phyloP scores from a whole-genome alignment of 2,888 invertebrate species.

The Drosophila nigricruria region DNA sequence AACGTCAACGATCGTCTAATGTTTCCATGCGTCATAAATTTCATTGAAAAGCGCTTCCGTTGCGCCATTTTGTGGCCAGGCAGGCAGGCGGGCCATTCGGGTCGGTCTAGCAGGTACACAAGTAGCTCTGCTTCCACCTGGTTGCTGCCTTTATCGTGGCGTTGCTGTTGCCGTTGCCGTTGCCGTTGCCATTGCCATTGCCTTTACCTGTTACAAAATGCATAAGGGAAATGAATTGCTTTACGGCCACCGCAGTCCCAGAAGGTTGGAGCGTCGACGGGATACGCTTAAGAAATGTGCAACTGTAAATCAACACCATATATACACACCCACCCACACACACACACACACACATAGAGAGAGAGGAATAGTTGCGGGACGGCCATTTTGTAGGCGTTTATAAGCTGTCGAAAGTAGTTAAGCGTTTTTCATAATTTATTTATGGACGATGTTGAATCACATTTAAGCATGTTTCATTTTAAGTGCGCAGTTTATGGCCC shows the following conservation, averaged over 20 bases:
- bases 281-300: slow-evolving; percentile 72
- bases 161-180: slow-evolving; percentile 14
- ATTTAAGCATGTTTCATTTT: slow-evolving; percentile 80
- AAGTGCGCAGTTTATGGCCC: slow-evolving; percentile 79
- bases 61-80: slow-evolving; percentile 69
- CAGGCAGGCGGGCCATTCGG: slow-evolving; percentile 15
- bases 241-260: slow-evolving; percentile 77
- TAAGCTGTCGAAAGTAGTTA: slow-evolving; percentile 82
- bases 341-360: slow-evolving; percentile 12
- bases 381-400: slow-evolving; percentile 79
- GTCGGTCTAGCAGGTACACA: slow-evolving; percentile 19
- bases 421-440: slow-evolving; percentile 82
- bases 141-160: slow-evolving; percentile 15
- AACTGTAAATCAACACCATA: slow-evolving; percentile 78
- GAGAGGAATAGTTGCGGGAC: slow-evolving; percentile 57
- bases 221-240: slow-evolving; percentile 83
- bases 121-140: slow-evolving; percentile 36
- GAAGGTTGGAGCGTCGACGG: slow-evolving; percentile 49
- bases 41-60: slow-evolving; percentile 83
- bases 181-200: slow-evolving; percentile 10
- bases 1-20: slow-evolving; percentile 82
- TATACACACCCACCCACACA: slow-evolving; percentile 29
- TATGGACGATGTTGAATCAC: slow-evolving; percentile 73
- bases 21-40: slow-evolving; percentile 84
- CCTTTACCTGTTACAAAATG: slow-evolving; percentile 67